Conservation (phyloP, 2,113 vertebrate genomes). For the Rousettus leschenaultii region DNA sequence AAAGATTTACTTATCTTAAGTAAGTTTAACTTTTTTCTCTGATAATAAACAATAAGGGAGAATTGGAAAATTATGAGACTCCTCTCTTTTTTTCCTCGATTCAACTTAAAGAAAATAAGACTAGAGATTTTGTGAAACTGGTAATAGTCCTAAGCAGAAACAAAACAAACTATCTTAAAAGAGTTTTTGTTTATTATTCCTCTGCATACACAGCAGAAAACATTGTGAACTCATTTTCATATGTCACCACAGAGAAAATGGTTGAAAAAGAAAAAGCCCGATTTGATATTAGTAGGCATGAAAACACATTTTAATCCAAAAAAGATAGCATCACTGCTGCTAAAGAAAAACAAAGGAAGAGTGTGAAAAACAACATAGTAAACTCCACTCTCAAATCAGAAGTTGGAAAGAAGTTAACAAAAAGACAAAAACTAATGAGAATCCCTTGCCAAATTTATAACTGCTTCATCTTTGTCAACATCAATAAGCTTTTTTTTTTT, state of each 20-base stretch:
- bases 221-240: slow-evolving; percentile 46
- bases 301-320: slow-evolving; percentile 39
- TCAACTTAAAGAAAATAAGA: slow-evolving; percentile 39
- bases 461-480: not conserved
- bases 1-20: not conserved
- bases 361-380: slow-evolving; percentile 31
- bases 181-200: slow-evolving; percentile 27
- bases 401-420: slow-evolving; percentile 11
- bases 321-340: not conserved
- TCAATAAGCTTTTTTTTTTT: not conserved
- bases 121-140: slow-evolving; percentile 38
- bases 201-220: not conserved
- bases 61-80: slow-evolving; percentile 23
- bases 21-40: not conserved
- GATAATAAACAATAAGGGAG: not conserved
- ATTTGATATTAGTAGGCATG: not conserved
- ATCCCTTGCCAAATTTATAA: slow-evolving; percentile 29
- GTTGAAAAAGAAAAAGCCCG: slow-evolving; percentile 1
- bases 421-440: slow-evolving; percentile 6
- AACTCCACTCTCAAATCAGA: slow-evolving; percentile 23
- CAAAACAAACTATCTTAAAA: slow-evolving; percentile 32
- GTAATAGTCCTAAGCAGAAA: slow-evolving; percentile 18
- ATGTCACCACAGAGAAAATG: slow-evolving; percentile 27
- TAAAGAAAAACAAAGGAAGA: slow-evolving; percentile 42
- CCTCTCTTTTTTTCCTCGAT: slow-evolving; percentile 29